phyloP scores from a whole-genome alignment of 2,888 invertebrate genomes.

The Drosophila infuscata region DNA sequence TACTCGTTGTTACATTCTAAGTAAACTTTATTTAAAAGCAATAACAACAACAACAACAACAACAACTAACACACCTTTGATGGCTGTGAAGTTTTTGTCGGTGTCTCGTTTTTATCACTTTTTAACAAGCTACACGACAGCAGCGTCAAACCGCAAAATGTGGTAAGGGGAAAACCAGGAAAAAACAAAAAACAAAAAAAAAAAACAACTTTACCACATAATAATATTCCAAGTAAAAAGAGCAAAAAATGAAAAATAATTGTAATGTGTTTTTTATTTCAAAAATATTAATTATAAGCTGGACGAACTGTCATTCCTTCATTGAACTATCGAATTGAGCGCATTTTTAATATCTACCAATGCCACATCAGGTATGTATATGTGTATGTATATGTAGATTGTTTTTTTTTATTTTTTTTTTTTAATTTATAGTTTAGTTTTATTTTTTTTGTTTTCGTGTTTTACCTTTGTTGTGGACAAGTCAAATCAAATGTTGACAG shows the following conservation, averaged over 20 bases:
- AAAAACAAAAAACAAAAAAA: conserved; percentile 7
- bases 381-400: background rate
- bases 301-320: conserved; percentile 14
- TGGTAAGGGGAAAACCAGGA: conserved; percentile 30
- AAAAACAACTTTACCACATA: conserved; percentile 3
- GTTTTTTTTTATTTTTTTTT: background rate
- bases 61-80: background rate
- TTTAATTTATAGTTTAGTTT: conserved; percentile 9
- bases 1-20: background rate
- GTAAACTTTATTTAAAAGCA: background rate
- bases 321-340: conserved; percentile 21
- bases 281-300: conserved; percentile 74
- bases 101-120: conserved; percentile 36
- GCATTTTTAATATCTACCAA: conserved; percentile 44
- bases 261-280: conserved; percentile 69
- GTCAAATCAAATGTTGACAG: conserved; percentile 72
- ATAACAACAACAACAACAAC: background rate
- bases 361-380: background rate
- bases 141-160: conserved; percentile 68
- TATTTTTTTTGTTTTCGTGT: conserved; percentile 26
- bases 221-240: conserved; percentile 4
- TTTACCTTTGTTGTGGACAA: conserved; percentile 29
- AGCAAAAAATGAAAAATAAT: conserved; percentile 40
- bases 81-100: conserved; percentile 3
- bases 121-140: conserved; percentile 70